Base-by-base conservation (phyloP, 2,888 invertebrate genomes). In the Eledone cirrhosa region DNA sequence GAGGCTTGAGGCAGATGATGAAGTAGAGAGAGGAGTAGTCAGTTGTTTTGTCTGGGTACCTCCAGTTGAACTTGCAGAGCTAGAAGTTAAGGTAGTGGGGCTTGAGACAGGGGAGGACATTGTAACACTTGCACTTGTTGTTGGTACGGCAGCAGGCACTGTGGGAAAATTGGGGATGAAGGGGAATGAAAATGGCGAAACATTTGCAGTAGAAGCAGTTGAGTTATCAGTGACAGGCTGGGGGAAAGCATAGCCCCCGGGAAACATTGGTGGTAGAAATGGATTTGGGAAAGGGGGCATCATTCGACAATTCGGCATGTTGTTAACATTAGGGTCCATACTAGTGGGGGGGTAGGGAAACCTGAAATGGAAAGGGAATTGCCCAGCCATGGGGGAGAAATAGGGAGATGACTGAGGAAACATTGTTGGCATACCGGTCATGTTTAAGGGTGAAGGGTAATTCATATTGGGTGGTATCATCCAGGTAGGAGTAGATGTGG, bases 231-330 rank as follows among this genome's bases (percentile, higher is more conserved):
- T 13, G n/a, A 29, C 59, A 63, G 59, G 41, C 22, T 59, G 65
- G 33, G 69, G 69, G 24, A 63, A n/a, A 8, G 74, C 53, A 27
- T 29, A 48, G 59, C 59, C 31, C 76, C 78, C 27, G 19, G 48
- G 81, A 48, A 81, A 81, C 80, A 83, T 83, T 48, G 83, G 83
- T 24, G 81, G 82, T 41, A 79, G n/a, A 69, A 81, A 81, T 72
- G 84, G 83, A 74, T 82, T 79, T 27, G 77, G 78, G 48, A 82
- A 82, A 8, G 82, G 83, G 47, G 72, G 72, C 72, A 72, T 72
- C 72, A 72, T 72, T 41, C 31, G 13, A 72, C 41, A 41, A n/a
- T 41, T 41, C 7, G 72, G 72, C 72, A 72, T 72, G 33, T 16
- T 16, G 31, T 72, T 72, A 11, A 41, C 41, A 41, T 41, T 41